Conservation (phyloP, 2,113 vertebrate species). For the Stictonetta naevosa region DNA sequence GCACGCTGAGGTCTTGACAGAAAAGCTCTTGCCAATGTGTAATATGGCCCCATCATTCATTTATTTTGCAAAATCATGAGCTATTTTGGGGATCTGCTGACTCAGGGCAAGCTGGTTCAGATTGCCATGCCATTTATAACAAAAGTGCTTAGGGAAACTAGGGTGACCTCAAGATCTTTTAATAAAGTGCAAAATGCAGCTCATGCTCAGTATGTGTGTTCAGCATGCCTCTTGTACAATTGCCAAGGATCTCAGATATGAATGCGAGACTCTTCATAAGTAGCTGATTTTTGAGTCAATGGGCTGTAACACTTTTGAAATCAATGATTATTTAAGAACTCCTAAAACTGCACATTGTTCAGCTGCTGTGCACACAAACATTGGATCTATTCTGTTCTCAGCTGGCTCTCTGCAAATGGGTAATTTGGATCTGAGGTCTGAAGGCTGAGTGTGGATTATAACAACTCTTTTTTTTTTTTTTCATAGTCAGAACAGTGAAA, state of each 20-base stretch:
- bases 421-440: neutral
- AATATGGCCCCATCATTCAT: neutral
- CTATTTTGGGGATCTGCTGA: neutral
- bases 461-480: neutral
- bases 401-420: neutral
- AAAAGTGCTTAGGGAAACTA: neutral
- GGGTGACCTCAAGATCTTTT: neutral
- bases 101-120: neutral
- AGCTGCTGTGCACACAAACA: neutral
- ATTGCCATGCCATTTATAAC: neutral
- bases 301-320: slow-evolving; percentile 68
- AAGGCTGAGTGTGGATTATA: neutral
- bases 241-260: neutral
- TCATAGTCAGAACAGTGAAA: neutral
- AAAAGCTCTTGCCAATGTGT: neutral
- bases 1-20: neutral
- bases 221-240: neutral
- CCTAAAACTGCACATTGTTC: slow-evolving; percentile 47
- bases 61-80: neutral
- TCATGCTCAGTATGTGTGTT: rapidly evolving
- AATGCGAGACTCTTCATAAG: neutral
- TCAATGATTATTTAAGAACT: slow-evolving; percentile 75
- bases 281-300: slow-evolving; percentile 72
- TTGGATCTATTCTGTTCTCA: slow-evolving; percentile 6
- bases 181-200: neutral